phyloP scores from a whole-genome alignment of 2,113 vertebrate species.

The Phainopepla nitens region DNA sequence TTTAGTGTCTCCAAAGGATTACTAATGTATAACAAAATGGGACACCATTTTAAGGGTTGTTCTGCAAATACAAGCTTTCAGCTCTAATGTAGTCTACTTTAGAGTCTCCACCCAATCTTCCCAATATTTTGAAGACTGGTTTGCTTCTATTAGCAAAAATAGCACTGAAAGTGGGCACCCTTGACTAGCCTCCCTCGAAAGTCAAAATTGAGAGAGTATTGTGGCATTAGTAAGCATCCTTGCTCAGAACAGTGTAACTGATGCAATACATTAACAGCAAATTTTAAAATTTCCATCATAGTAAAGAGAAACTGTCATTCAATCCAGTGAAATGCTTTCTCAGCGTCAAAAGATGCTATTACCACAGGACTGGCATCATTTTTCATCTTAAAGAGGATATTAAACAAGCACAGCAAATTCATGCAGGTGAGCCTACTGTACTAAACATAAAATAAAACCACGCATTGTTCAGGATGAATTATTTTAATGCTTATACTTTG shows the following conservation, averaged over 20 bases:
- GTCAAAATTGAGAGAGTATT: background rate
- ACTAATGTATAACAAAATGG: background rate
- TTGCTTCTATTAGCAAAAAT: conserved; percentile 1
- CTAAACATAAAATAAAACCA: conserved; percentile 69
- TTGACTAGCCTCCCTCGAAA: conserved; percentile 2
- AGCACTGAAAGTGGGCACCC: background rate
- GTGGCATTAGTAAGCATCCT: conserved; percentile 3
- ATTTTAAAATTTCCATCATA: conserved; percentile 63
- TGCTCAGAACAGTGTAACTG: conserved; percentile 4
- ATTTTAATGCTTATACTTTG: conserved; percentile 65
- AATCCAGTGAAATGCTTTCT: conserved; percentile 64
- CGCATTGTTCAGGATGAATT: conserved; percentile 69
- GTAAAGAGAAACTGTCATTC: conserved; percentile 64
- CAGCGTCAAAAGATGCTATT: conserved; percentile 69
- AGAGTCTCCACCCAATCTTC: background rate
- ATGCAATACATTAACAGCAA: conserved; percentile 47
- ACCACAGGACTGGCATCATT: conserved; percentile 61
- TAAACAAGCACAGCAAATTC: conserved; percentile 75
- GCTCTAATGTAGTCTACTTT: background rate
- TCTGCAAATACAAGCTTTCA: background rate
- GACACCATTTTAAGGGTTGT: background rate
- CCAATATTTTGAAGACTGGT: background rate
- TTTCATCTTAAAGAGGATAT: conserved; percentile 74
- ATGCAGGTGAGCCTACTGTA: conserved; percentile 58
- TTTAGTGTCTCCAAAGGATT: conserved; percentile 2